Evolutionary conservation across 2,888 invertebrate species (phyloP).

Genomic region (Drosophila buzzatii): DNA sequence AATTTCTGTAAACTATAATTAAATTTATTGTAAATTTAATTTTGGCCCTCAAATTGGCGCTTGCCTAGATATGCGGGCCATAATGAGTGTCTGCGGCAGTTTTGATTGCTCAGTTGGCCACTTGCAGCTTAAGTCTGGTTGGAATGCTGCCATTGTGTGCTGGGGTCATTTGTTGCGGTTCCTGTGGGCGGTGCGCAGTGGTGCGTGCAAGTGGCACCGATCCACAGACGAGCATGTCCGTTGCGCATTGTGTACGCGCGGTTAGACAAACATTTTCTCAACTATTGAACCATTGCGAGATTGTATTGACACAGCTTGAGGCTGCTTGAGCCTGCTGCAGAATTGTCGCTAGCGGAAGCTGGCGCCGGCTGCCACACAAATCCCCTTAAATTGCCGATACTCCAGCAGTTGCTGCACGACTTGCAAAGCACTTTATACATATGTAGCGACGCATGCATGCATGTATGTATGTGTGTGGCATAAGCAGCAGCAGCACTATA

Average conservation of each 20-base stretch:
- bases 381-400: slow-evolving; percentile 72
- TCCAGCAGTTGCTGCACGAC: slow-evolving; percentile 27
- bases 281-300: slow-evolving; percentile 77
- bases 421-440: slow-evolving; percentile 45
- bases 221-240: slow-evolving; percentile 49
- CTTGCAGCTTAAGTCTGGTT: slow-evolving; percentile 33
- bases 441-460: background rate
- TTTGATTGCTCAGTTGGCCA: slow-evolving; percentile 21
- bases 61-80: slow-evolving; percentile 1
- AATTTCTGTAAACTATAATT: too few relatives aligned
- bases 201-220: slow-evolving; percentile 65
- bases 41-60: background rate
- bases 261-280: slow-evolving; percentile 79
- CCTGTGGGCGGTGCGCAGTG: slow-evolving; percentile 38
- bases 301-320: slow-evolving; percentile 70
- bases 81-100: slow-evolving; percentile 11
- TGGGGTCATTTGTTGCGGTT: slow-evolving; percentile 46
- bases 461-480: slow-evolving; percentile 6
- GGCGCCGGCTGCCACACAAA: slow-evolving; percentile 71
- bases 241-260: slow-evolving; percentile 67
- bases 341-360: slow-evolving; percentile 50
- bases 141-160: background rate
- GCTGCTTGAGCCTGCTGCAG: slow-evolving; percentile 12
- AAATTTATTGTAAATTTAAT: background rate
- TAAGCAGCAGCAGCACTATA: slow-evolving; percentile 14